Base-by-base conservation (phyloP, 1,140 invertebrate genomes). In the Cyrtorhinus lividipennis region DNA sequence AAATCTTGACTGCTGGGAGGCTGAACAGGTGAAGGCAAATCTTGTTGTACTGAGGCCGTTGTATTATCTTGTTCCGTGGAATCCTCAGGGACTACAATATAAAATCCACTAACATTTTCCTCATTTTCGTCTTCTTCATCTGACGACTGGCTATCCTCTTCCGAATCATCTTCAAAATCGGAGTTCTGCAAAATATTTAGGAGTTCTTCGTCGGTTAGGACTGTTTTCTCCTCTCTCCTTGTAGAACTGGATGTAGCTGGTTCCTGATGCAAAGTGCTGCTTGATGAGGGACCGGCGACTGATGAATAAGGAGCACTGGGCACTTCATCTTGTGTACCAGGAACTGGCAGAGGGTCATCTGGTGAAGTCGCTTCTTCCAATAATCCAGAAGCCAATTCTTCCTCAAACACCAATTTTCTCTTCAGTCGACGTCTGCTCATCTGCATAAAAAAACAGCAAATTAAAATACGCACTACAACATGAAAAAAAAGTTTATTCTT, bases 81-180 rank as follows among this genome's bases (percentile, higher is more conserved):
- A 5, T 53, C 48, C 48, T 53, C 48, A 53, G 48, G 18, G 48
- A 53, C 48, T 53, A 53, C 48, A 53, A 53, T 53, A 53, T 13
- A 53, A 53, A 53, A 53, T 53, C 48, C 48, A 53, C 48, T 53
- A 13, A 53, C 48, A 53, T 53, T 53, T 53, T 53, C 48, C 48
- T 53, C 48, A 53, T 53, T 53, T 53, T 53, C 48, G 48, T 53
- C 48, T 53, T 53, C 48, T 53, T 53, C 48, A 53, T 53, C 48
- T 53, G 48, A 53, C 20, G 48, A 53, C 48, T 53, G 48, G 48
- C 48, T 53, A 53, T 53, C 48, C 48, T 53, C 48, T 53, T 53
- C 48, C 48, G 20, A 53, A 53, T 53, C 48, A 53, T 53, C 48
- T 53, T 53, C 48, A 53, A 53, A 53, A 53, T 53, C 48, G 48